Evolutionary conservation across 2,888 invertebrate genomes (phyloP), one percentile per base, ranked within the genome.

Genomic region (Homarus gammarus): DNA sequence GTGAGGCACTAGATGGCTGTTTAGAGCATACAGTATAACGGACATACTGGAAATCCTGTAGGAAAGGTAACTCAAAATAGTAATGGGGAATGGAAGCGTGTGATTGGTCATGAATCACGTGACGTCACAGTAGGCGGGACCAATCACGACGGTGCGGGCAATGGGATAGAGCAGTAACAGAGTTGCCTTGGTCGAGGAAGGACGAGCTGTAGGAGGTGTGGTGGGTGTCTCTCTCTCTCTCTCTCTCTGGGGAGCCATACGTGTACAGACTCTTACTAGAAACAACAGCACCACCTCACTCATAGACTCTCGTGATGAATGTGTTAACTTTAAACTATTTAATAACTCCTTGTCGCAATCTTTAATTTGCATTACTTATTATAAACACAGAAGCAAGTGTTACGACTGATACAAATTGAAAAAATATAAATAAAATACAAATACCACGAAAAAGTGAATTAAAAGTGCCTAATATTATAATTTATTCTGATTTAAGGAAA

Each of bases 91-190:
- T 61, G 82, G 49, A 75, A 61, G 82, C 81, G 64, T 82, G 68
- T 82, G 82, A 82, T 87, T 87, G 87, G 87, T 75, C 87, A 87
- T 87, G 87, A 87, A 82, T 84, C 73, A 75, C 84, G 84, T 75
- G 84, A 87, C 87, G 87, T 87, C 87, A 87, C 75, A 61, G 75
- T 36, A 72, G 87, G 87, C 82, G 87, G 87, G 75, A 82, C 87
- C 87, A 87, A 81, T 87, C 82, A 82, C 87, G 75, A 40, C 75
- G 73, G n/a, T 33, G 86, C 40, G 84, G 64, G 84, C 84, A 84
- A 56, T 84, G 77, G 77, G 84, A 64, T 56, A 38, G 56, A 75
- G 75, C 84, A 84, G 84, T 84, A 75, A 77, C 40, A 84, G 75
- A 77, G 84, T 61, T 75, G 61, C 84, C 33, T 56, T 77, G 64